phyloP scores from a whole-genome alignment of 2,113 vertebrate species.

The Elgaria multicarinata region DNA sequence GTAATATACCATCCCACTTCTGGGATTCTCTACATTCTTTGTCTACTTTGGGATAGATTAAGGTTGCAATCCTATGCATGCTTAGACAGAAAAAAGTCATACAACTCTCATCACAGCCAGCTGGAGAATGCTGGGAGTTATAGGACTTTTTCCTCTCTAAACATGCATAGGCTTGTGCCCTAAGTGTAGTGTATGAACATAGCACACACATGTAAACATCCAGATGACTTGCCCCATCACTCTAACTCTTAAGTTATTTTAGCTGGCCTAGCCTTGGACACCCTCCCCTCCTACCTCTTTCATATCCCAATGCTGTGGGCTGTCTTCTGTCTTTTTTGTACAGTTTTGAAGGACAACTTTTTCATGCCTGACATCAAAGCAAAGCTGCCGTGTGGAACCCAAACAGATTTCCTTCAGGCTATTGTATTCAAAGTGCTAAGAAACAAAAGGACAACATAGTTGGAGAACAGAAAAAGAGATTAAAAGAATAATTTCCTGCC shows the following conservation, averaged over 20 bases:
- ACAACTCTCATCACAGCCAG: too few species aligned
- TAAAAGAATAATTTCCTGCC: conserved; percentile 28
- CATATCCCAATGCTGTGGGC: conserved; percentile 82
- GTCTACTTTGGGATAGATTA: neutral
- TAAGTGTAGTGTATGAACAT: neutral
- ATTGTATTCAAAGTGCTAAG: conserved; percentile 84
- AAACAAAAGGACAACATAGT: neutral
- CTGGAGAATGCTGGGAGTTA: too few species aligned
- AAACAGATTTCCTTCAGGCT: conserved; percentile 80
- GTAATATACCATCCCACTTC: neutral
- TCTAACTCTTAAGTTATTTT: neutral
- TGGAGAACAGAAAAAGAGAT: conserved; percentile 12
- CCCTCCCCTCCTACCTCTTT: conserved; percentile 74
- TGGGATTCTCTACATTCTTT: neutral
- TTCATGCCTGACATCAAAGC: conserved; percentile 78
- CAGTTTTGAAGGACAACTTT: conserved; percentile 82
- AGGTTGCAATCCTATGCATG: too few species aligned
- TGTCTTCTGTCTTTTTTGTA: conserved; percentile 53
- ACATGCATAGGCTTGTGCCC: neutral
- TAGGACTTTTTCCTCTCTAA: neutral
- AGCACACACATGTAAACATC: neutral
- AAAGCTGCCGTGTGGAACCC: conserved; percentile 72
- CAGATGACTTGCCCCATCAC: neutral
- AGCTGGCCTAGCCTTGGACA: neutral
- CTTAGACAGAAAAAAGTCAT: too few species aligned